Evolutionary conservation across 1,140 invertebrate species (phyloP), one percentile per base, ranked within the genome.

Genomic region (Acromyrmex heyeri): DNA sequence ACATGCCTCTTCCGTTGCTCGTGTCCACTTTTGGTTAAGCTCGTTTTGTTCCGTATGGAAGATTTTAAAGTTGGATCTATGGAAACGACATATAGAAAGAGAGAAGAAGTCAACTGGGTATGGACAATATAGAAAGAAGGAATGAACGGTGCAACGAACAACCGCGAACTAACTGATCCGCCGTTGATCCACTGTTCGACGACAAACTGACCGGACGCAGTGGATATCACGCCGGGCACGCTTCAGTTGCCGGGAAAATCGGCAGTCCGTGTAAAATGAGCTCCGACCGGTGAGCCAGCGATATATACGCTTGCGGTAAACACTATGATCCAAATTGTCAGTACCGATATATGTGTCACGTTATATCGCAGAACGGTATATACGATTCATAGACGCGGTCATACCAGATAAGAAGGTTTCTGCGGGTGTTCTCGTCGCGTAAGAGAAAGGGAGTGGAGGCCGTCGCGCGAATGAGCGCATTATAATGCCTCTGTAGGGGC

Each of bases 221-320:
- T 77, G 88, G 88, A 90, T 92, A 93, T 90, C 88, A 86, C 86
- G 90, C 78, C 88, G 85, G 64, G 86, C 89, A 95, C 93, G 95
- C 94, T 95, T 95, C 93, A 95, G 95, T 95, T 95, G 92, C 92
- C 91, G 88, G 88, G 91, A 91, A 94, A 94, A 95, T 95, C 93
- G 94, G 83, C 93, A 93, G 95, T 93, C 94, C 94, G 93, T 94
- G 91, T 94, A 95, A 95, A 95, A 95, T 95, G 91, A 93, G 91
- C 90, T 82, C 76, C 89, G 87, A 82, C 81, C 55, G 88, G 79
- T 64, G 64, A 78, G 75, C 85, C 78, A 86, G 87, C 90, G 92
- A 92, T 93, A 94, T 94, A 93, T 94, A 75, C 55, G 94, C 90
- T 89, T 92, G 91, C 91, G 78, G 81, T 89, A 93, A 94, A 77